A percentile compares a stretch with the other conserved stretches of the same genome.
Conservation (phyloP, 2,113 vertebrate genomes). For the Halichoeres trimaculatus region DNA sequence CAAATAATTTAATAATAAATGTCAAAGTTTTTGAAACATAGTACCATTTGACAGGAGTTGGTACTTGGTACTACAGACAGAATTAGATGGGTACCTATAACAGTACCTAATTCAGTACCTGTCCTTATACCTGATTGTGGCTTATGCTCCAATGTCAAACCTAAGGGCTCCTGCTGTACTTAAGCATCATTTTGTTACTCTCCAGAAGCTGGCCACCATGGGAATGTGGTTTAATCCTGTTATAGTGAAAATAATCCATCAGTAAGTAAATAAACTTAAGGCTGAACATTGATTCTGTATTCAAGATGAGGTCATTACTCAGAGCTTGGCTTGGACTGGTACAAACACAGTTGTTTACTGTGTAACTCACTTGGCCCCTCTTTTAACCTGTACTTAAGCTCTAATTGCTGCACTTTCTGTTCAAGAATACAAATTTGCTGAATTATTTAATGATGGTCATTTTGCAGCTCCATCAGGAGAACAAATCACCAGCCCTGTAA, state of each 20-base stretch:
- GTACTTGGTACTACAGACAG: no score
- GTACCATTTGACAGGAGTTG: no score
- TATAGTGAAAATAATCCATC: constrained; percentile 2
- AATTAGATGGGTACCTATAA: no score
- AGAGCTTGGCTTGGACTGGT: not conserved
- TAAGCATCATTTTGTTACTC: no score
- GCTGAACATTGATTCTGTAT: constrained; percentile 4
- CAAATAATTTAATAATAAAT: no score
- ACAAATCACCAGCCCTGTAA: constrained; percentile 38
- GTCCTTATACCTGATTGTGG: no score
- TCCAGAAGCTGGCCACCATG: no score
- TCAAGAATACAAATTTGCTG: constrained; percentile 39
- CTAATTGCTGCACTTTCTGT: constrained; percentile 3
- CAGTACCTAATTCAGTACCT: no score
- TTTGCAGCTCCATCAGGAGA: constrained; percentile 51
- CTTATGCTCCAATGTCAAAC: no score
- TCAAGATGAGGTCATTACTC: not conserved
- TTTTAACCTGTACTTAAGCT: constrained; percentile 8
- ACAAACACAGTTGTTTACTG: not conserved
- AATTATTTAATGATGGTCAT: constrained; percentile 59
- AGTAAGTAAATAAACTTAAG: not conserved
- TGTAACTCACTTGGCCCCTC: not conserved
- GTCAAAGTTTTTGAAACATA: no score
- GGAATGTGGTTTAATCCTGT: not conserved
- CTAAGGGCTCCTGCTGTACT: no score